Evolutionary conservation across 2,113 vertebrate genomes (phyloP).

Genomic region (Entosphenus tridentatus): DNA sequence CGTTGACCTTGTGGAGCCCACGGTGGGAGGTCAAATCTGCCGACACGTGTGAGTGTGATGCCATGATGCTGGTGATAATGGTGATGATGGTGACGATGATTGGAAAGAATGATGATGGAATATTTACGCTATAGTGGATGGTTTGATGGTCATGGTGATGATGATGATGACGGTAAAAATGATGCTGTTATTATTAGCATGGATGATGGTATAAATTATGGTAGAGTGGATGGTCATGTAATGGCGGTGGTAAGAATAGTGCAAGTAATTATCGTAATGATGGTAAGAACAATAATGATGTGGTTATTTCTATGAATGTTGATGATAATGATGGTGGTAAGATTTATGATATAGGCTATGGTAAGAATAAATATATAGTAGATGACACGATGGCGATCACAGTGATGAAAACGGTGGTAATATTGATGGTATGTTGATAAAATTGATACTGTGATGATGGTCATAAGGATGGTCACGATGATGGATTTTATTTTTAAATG

Average conservation of each 20-base stretch:
- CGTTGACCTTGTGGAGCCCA: no score
- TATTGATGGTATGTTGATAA: not conserved
- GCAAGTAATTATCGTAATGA: not conserved
- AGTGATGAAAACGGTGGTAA: not conserved
- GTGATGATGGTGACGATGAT: not conserved
- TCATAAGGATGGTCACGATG: not conserved
- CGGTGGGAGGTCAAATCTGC: no score
- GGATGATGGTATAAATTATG: no score
- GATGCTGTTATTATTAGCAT: not conserved
- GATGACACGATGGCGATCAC: not conserved
- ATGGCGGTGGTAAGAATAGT: no score
- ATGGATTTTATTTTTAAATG: not conserved
- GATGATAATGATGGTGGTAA: constrained; percentile 2
- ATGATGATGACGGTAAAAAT: not conserved
- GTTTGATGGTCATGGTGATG: not conserved
- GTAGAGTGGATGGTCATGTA: no score
- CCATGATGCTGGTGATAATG: not conserved
- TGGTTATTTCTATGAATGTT: not conserved
- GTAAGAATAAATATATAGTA: not conserved
- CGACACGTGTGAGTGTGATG: no score
- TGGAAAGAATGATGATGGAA: no score
- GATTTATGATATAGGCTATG: not conserved
- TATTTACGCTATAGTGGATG: no score
- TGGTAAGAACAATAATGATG: not conserved
- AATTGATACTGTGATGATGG: not conserved